phyloP scores from a whole-genome alignment of 1,140 invertebrate species.

The Drosophila punjabiensis region DNA sequence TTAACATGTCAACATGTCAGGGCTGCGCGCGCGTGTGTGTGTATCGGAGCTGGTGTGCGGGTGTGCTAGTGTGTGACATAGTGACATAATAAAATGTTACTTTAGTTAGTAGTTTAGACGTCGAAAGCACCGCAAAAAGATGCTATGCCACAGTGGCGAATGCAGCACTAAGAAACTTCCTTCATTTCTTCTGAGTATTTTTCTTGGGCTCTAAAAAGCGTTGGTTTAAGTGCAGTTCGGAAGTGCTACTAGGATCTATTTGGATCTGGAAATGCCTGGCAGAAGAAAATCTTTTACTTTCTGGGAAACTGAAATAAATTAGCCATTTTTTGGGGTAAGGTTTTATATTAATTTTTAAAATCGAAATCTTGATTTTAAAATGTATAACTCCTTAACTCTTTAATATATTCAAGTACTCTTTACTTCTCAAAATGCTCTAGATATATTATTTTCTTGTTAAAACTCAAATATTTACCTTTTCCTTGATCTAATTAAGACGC shows the following conservation, averaged over 20 bases:
- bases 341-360: background rate
- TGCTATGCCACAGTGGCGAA: conserved; percentile 20
- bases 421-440: background rate
- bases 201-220: background rate
- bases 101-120: conserved; percentile 68
- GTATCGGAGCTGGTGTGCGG: conserved; percentile 5
- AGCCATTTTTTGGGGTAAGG: fast-evolving
- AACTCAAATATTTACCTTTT: background rate
- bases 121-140: conserved; percentile 44
- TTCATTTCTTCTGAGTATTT: conserved; percentile 7
- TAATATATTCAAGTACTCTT: background rate
- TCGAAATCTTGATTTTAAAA: background rate
- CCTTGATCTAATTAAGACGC: conserved; percentile 11
- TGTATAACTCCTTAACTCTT: background rate
- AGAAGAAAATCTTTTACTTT: background rate
- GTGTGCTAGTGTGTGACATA: conserved; percentile 57
- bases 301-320: background rate
- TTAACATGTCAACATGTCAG: conserved; percentile 81
- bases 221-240: conserved; percentile 2
- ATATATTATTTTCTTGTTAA: background rate
- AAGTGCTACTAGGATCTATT: background rate
- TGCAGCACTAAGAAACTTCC: conserved; percentile 13
- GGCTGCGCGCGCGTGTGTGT: conserved; percentile 7
- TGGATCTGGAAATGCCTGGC: background rate
- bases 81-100: conserved; percentile 83